Base-by-base conservation (phyloP, 2,888 invertebrate genomes). In the Apodemia mormo region DNA sequence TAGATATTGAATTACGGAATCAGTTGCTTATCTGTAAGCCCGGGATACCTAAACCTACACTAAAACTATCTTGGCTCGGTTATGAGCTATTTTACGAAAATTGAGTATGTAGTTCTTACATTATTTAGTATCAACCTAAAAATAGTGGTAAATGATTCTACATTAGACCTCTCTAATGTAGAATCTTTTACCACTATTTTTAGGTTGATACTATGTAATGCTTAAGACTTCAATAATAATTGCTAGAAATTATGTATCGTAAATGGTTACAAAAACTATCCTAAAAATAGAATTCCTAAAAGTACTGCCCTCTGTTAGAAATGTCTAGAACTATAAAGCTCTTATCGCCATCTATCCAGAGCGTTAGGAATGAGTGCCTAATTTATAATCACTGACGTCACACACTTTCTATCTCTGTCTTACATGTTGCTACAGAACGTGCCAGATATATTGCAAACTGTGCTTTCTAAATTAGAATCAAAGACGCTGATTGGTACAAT, bases 401-500 rank as follows among this genome's bases (percentile, higher is more conserved):
- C 66, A 69, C 70, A 83, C 78, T 82, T 76, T 79, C 82, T 73
- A 69, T 77, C 78, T 85, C 85, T 79, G 80, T 88, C 83, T 78
- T 85, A 82, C 88, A 73, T 81, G 80, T 79, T 76, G 76, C 71
- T 81, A 82, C 82, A 77, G 86, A 91, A 75, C 78, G 88, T 87
- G 90, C 86, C 80, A 82, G 83, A 76, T 74, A 80, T 80, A 84
- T 82, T 78, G 76, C 79, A 77, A 81, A 84, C 84, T 84, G 82
- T 85, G 84, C 67, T 73, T 76, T 70, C 84, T 81, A 82, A 87
- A 86, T 84, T 80, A 84, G 80, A 81, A 86, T 85, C 85, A 82
- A 74, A 72, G 71, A 67, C 81, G 82, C 83, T 89, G 92, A 92
- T 92, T 92, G 92, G 92, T 85, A 84, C 83, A 84, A 80, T 78